Evolutionary conservation across 2,797 vertebrate genomes (phyloP).

Genomic region (Chiloscyllium punctatum): DNA sequence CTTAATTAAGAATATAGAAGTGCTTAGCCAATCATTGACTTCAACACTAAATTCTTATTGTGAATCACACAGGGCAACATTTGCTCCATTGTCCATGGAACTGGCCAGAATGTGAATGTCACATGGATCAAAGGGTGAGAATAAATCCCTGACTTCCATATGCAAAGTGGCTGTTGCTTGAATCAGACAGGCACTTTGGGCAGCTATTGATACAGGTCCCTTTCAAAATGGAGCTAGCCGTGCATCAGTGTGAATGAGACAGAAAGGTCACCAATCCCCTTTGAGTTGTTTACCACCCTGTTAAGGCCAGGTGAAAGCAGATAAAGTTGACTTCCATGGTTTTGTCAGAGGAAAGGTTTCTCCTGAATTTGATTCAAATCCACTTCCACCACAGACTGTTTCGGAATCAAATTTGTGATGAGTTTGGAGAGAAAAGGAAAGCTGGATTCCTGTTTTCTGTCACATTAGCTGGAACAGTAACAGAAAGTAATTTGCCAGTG

Average conservation of each 20-base stretch:
- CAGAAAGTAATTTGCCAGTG: not conserved
- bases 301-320: not conserved
- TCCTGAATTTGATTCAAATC: constrained; percentile 3
- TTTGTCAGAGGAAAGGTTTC: not conserved
- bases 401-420: not conserved
- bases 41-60: not conserved
- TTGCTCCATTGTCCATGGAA: not conserved
- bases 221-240: not conserved
- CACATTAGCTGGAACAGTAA: not conserved
- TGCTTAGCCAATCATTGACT: not conserved
- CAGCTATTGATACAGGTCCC: not conserved
- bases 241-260: too few relatives aligned
- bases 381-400: not conserved
- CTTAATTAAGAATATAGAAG: not conserved
- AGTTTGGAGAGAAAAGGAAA: not conserved
- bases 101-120: not conserved
- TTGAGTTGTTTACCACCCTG: not conserved
- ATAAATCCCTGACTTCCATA: not conserved
- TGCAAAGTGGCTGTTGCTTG: not conserved
- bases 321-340: not conserved
- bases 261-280: not conserved
- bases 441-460: too few relatives aligned
- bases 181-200: not conserved
- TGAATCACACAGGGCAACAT: not conserved
- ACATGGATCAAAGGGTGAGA: too few relatives aligned